phyloP scores from a whole-genome alignment of 2,113 vertebrate genomes.

The Sylvietta virens region DNA sequence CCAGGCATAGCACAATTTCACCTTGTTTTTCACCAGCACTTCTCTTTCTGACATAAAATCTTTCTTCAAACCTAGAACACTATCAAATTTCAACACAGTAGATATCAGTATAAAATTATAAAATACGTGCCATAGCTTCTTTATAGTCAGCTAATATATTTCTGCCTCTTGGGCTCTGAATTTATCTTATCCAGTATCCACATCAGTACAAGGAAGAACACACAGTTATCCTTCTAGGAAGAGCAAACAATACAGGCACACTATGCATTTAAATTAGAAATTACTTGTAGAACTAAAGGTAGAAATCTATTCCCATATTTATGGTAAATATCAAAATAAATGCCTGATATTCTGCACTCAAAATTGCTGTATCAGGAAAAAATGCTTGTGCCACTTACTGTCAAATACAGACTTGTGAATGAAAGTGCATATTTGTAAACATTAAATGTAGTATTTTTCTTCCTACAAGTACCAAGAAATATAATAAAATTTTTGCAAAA shows the following conservation, averaged over 20 bases:
- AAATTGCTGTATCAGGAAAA: background rate
- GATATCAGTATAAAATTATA: background rate
- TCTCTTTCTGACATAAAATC: background rate
- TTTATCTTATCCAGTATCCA: background rate
- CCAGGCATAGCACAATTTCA: background rate
- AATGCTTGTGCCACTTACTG: background rate
- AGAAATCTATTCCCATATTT: background rate
- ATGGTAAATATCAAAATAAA: background rate
- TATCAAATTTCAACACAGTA: background rate
- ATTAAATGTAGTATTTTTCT: background rate
- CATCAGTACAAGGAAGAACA: background rate
- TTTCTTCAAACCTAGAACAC: background rate
- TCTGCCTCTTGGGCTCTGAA: background rate
- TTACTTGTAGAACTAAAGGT: background rate
- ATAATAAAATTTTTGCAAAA: background rate
- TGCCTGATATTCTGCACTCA: background rate
- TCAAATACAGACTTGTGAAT: background rate
- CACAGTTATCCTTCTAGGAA: background rate
- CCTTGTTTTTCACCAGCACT: background rate
- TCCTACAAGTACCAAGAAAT: background rate
- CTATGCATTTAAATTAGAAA: background rate
- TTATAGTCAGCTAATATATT: background rate
- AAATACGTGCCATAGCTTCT: background rate
- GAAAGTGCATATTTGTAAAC: background rate
- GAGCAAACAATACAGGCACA: background rate